Base-by-base conservation (phyloP, 2,113 vertebrate genomes). In the Lates calcarifer region DNA sequence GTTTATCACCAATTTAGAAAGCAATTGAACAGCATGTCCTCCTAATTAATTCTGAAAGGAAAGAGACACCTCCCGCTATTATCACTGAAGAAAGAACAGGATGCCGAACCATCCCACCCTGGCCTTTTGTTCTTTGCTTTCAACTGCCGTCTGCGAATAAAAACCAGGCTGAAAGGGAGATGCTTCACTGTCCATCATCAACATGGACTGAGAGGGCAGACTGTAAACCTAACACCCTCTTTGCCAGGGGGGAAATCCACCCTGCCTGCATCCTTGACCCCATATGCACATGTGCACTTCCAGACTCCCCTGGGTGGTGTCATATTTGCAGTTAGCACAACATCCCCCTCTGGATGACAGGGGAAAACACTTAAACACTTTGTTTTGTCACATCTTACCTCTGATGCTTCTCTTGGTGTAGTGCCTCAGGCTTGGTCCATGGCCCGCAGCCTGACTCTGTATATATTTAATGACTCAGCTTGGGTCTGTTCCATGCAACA, bases 141-240 rank as follows among this genome's bases (percentile, higher is more conserved):
- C 89, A 88, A 72, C 85, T 58, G 45, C 75, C 5, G 22, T 82
- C 76, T 74, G 72, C 67, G 18, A 11, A 69, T 84, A 62, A 83
- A 83, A 85, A 73, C 66, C 55, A 9, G 35, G 28, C 10, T 83
- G 87, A 91, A 90, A 90, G 61, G 68, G 85, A 90, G 87, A 89
- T 12, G 69, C 77, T 69, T 31, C 12, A 4, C 61, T 57, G 67
- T 89, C 89, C 66, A 64, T 91, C 89, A 88, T 75, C 91, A 15
- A 24, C 11, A 6, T 35, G 79, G 4, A 39, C 65, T 6, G 55
- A 81, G 76, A 82, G 63, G 43, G 72, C 71, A 63, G 51, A 37
- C 73, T 80, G 86, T 88, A 76, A 91, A 94, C 87, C 70, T 11
- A 81, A 91, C 82, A 90, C 90, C 79, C 47, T 77, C 17, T 79